Percentiles rank a stretch among this genome's conserved stretches.
Conservation (phyloP, 2,888 invertebrate species). For the Cephus pulcher region DNA sequence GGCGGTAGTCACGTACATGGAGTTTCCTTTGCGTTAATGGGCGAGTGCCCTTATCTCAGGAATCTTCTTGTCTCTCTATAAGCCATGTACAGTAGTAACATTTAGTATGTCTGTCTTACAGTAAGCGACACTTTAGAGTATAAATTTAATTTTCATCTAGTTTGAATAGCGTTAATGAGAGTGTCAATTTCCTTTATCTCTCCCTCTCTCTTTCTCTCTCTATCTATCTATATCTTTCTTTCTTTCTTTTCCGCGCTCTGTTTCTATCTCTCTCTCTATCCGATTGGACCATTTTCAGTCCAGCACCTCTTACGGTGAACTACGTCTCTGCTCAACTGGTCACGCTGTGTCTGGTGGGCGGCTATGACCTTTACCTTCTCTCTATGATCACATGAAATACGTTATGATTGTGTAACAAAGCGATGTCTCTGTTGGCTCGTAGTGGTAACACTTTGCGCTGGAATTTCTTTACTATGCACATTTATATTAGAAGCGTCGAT, state of each 20-base stretch:
- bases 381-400: conserved; percentile 6
- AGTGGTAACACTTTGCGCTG: conserved; percentile 51
- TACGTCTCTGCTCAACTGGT: conserved; percentile 27
- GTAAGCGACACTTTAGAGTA: not conserved
- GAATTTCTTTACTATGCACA: conserved; percentile 59
- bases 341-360: conserved; percentile 40
- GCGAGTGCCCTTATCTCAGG: not conserved
- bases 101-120: not conserved
- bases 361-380: conserved; percentile 33
- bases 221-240: not conserved
- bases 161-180: not conserved
- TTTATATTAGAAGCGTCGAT: conserved; percentile 47
- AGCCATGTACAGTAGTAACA: not conserved
- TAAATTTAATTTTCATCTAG: not conserved
- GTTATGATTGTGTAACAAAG: not conserved
- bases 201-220: not conserved
- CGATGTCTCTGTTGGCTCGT: conserved; percentile 39
- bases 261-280: conserved; percentile 6
- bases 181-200: not conserved
- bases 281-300: not conserved
- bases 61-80: not conserved
- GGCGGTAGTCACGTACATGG: not conserved
- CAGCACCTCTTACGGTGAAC: not conserved
- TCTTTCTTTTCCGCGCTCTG: not conserved
- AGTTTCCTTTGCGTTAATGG: not conserved